Percentiles rank a stretch among this genome's conserved stretches.
phyloP scores from a whole-genome alignment of 2,113 vertebrate species.

The Phylloscopus trochiloides region DNA sequence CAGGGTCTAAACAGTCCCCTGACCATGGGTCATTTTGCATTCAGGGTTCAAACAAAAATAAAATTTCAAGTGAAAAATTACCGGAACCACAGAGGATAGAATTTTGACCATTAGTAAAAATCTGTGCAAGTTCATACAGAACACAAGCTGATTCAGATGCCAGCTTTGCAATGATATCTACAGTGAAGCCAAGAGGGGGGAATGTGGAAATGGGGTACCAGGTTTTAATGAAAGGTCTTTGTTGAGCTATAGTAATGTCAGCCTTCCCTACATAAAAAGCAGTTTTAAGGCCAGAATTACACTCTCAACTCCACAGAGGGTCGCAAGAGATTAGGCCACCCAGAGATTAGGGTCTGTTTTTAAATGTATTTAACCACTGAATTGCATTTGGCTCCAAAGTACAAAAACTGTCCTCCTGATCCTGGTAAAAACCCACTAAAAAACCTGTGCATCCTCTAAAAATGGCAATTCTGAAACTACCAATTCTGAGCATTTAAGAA shows the following conservation, averaged over 20 bases:
- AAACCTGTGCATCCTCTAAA: background rate
- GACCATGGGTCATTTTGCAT: background rate
- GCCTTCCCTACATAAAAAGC: background rate
- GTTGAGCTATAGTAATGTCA: background rate
- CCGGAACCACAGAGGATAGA: background rate
- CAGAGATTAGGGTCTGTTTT: background rate
- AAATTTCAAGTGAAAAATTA: background rate
- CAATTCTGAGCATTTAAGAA: background rate
- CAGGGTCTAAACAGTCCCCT: background rate
- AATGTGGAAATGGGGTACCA: background rate
- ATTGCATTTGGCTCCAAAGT: background rate
- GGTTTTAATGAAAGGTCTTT: background rate
- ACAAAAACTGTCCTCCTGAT: background rate
- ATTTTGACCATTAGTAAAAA: background rate
- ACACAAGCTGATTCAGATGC: background rate
- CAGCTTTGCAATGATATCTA: background rate
- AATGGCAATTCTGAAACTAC: background rate
- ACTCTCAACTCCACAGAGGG: background rate
- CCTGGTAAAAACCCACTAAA: background rate
- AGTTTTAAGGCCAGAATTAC: background rate
- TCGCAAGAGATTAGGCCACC: background rate
- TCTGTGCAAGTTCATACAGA: background rate
- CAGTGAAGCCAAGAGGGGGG: background rate
- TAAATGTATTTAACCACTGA: background rate
- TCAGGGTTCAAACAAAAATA: background rate